phyloP scores from a whole-genome alignment of 2,888 invertebrate species.

The Drosophila longiperda region DNA sequence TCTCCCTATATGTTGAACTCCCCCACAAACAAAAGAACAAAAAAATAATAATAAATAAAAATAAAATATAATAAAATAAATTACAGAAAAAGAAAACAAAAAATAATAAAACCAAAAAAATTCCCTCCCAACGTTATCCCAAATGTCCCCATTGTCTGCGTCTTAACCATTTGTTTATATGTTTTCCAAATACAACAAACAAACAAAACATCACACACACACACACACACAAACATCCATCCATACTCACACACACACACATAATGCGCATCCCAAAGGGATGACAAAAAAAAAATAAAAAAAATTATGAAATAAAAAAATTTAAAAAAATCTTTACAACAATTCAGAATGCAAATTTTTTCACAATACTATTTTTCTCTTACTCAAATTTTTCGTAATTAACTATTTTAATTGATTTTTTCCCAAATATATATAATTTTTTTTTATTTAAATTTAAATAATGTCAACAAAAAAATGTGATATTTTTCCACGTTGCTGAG shows the following conservation, averaged over 20 bases:
- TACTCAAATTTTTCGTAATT: constrained; percentile 32
- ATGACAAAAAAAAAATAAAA: constrained; percentile 45
- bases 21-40: constrained; percentile 54
- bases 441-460: constrained; percentile 32
- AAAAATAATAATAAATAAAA: constrained; percentile 27
- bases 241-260: constrained; percentile 43
- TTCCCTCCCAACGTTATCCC: constrained; percentile 84
- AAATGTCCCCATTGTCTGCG: constrained; percentile 91
- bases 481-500: constrained; percentile 64
- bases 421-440: constrained; percentile 21
- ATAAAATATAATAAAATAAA: constrained; percentile 26
- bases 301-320: constrained; percentile 28
- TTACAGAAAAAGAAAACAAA: constrained; percentile 39
- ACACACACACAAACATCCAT: constrained; percentile 63
- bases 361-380: constrained; percentile 36
- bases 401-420: constrained; percentile 25
- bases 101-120: constrained; percentile 36
- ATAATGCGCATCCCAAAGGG: constrained; percentile 60
- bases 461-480: constrained; percentile 55
- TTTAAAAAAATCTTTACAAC: constrained; percentile 51
- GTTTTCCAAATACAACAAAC: constrained; percentile 82
- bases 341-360: constrained; percentile 72
- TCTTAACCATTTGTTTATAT: constrained; percentile 90
- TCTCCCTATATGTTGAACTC: constrained; percentile 85
- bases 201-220: constrained; percentile 51